A percentile compares a stretch with the other conserved stretches of the same genome.
Conservation (phyloP, 2,888 invertebrate species). For the Harmothoe impar region DNA sequence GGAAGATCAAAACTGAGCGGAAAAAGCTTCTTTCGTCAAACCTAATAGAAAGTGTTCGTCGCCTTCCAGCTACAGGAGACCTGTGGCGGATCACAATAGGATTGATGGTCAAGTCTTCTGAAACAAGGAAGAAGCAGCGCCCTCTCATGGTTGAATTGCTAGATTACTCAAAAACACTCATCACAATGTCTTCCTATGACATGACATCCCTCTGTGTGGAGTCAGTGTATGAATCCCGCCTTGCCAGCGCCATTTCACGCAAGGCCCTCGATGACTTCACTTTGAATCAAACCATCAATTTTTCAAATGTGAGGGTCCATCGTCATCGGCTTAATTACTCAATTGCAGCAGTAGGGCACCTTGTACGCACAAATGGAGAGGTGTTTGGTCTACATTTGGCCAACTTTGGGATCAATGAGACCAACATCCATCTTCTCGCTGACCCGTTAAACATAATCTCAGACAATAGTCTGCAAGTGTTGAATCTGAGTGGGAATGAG, state of each 20-base stretch:
- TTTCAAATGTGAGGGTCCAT: conserved; percentile 63
- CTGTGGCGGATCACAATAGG: conserved; percentile 69
- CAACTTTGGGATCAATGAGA: conserved; percentile 65
- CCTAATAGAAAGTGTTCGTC: conserved; percentile 65
- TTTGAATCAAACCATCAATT: conserved; percentile 68
- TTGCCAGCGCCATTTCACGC: conserved; percentile 64
- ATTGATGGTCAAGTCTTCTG: conserved; percentile 58
- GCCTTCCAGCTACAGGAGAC: conserved; percentile 67
- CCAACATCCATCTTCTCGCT: conserved; percentile 66
- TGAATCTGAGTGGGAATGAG: conserved; percentile 70
- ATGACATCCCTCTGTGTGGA: conserved; percentile 69
- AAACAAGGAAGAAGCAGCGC: conserved; percentile 54
- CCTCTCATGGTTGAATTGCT: conserved; percentile 65
- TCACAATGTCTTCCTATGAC: conserved; percentile 66
- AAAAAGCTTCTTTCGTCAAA: conserved; percentile 13
- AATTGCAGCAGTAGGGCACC: conserved; percentile 68
- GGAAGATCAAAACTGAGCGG: conserved; percentile 57
- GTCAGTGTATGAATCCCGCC: conserved; percentile 68
- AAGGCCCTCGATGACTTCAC: conserved; percentile 68
- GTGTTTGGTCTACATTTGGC: conserved; percentile 69
- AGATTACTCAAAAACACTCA: conserved; percentile 59
- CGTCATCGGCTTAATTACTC: conserved; percentile 65
- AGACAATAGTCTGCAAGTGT: conserved; percentile 70
- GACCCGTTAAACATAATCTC: conserved; percentile 70
- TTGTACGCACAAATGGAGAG: conserved; percentile 66